A percentile compares a stretch with the other conserved stretches of the same genome.
Evolutionary conservation across 2,797 vertebrate genomes (phyloP).

Genomic region (Channa striata): DNA sequence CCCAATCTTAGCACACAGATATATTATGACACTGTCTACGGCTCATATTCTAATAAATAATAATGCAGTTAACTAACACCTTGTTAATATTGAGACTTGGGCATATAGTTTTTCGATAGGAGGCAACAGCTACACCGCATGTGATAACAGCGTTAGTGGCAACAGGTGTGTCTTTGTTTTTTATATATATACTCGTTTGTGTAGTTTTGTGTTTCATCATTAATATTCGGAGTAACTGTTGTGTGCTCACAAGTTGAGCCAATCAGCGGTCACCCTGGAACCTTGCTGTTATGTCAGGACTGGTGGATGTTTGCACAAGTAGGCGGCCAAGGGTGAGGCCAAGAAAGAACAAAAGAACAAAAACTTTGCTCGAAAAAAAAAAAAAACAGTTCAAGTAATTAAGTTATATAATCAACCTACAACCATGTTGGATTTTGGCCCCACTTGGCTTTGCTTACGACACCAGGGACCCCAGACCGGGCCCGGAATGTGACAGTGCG

Average conservation of each 20-base stretch:
- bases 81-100: neutral
- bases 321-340: slow-evolving; percentile 52
- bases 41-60: neutral
- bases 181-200: slow-evolving; percentile 2
- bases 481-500: slow-evolving; percentile 65
- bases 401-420: slow-evolving; percentile 74
- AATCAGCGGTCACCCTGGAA: slow-evolving; percentile 24
- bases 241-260: slow-evolving; percentile 18
- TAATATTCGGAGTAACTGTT: slow-evolving; percentile 30
- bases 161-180: slow-evolving; percentile 19
- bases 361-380: slow-evolving; percentile 54
- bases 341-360: slow-evolving; percentile 60
- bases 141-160: too few species aligned
- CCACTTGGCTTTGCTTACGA: slow-evolving; percentile 59
- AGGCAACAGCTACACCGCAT: neutral
- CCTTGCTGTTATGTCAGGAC: slow-evolving; percentile 59
- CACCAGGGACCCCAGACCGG: slow-evolving; percentile 69
- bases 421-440: slow-evolving; percentile 52
- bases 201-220: slow-evolving; percentile 12
- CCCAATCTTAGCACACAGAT: too few species aligned
- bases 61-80: neutral
- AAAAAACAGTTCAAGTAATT: slow-evolving; percentile 69
- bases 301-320: slow-evolving; percentile 46
- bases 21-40: neutral
- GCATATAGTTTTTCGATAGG: neutral